Evolutionary conservation across 2,888 invertebrate species (phyloP), one percentile per base, ranked within the genome.

Genomic region (Therioaphis trifolii): DNA sequence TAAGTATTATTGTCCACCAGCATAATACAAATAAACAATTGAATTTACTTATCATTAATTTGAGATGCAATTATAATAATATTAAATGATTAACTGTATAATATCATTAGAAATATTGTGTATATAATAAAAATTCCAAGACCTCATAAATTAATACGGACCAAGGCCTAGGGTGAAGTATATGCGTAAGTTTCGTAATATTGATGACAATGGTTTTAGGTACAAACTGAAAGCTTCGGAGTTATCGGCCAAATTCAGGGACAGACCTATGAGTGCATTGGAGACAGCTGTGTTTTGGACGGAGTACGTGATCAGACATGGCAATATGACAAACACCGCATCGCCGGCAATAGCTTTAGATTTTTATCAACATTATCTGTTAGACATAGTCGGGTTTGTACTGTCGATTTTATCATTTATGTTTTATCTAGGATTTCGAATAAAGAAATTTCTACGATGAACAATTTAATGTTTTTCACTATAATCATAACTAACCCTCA

Each of bases 221-320:
- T 82, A 82, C 35, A 46, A 11, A 9, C 46, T 52, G 49, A 82
- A 63, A 1, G 29, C 63, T 21, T 35, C 14, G 0, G 63, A 82
- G 24, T 35, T 82, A 61, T 82, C 82, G 4, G 24, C 61, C 21
- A 63, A 1, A 63, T 82, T 82, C 43, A 71, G 52, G 9, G 82
- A 82, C 49, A 61, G 72, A 14, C 72, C 82, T 2, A 74, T 63
- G 40, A 74, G 61, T 24, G 24, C 82, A 40, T 24, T 82, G 63
- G 72, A 72, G 21, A 82, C 82, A 0, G 82, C 82, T 2, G 49
- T 82, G 11, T 82, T 49, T 74, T 82, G 82, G 82, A 63, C 82
- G 0, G 82, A 82, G 24, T 82, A 72, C 14, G 72, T 82, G 4
- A 58, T 82, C 40, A 82, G n/a, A 15, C 63, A 82, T 7, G 61